Evolutionary conservation across 1,140 invertebrate genomes (phyloP).

Genomic region (Oscheius sp.): DNA sequence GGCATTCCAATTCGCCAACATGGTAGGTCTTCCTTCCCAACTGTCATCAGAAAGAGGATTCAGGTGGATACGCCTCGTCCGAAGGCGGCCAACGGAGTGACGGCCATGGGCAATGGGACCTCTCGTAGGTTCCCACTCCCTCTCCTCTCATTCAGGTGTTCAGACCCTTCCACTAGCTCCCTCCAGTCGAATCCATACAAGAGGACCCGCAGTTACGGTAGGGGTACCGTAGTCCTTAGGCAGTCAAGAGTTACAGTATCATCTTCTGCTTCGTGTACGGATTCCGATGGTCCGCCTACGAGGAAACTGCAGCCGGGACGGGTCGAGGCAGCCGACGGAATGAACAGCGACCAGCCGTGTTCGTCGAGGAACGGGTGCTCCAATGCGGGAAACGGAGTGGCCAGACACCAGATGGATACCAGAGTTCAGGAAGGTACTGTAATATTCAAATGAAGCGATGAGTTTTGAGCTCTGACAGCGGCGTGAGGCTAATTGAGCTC

Average conservation of each 20-base stretch:
- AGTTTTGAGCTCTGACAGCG: too few relatives aligned
- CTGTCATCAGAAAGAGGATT: too few relatives aligned
- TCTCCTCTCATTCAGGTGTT: too few relatives aligned
- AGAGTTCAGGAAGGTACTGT: too few relatives aligned
- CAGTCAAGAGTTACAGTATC: neutral
- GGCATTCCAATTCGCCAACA: constrained; percentile 53
- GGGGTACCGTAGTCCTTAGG: neutral
- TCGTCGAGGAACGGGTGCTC: constrained; percentile 22
- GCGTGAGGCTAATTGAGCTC: too few relatives aligned
- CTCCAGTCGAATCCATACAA: constrained; percentile 6
- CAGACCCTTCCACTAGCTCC: too few relatives aligned
- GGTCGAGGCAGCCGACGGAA: neutral
- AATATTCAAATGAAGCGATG: too few relatives aligned
- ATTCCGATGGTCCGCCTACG: neutral
- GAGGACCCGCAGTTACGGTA: neutral
- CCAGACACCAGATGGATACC: neutral
- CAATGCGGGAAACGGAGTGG: neutral
- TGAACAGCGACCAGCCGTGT: constrained; percentile 10
- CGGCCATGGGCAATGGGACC: constrained; percentile 17
- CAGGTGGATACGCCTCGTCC: too few relatives aligned
- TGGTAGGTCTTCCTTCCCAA: constrained; percentile 2
- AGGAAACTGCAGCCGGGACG: neutral
- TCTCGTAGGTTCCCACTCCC: too few relatives aligned
- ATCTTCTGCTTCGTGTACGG: neutral
- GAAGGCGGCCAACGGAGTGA: neutral